A percentile compares a stretch with the other conserved stretches of the same genome.
These are phyloP conservation scores for Neodontobutis hainanensis DNA, from an alignment of 2,113 vertebrate species.

Conservation along the genomic window DNA sequence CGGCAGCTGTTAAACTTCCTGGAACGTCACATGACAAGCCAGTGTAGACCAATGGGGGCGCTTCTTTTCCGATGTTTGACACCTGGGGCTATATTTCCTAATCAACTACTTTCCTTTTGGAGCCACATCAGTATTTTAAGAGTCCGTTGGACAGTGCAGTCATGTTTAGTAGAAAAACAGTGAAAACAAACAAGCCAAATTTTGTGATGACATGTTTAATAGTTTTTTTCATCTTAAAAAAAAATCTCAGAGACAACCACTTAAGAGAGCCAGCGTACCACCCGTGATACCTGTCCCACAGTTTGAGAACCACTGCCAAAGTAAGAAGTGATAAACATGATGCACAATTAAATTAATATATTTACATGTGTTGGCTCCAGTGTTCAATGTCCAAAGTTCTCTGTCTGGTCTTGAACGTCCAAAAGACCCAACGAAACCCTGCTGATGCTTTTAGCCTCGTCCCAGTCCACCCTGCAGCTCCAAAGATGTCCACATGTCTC, in stretches of 20 bases:
- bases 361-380: not conserved
- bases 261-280: not conserved
- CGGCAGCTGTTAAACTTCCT: too few species aligned
- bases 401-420: constrained; percentile 19
- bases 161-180: too few species aligned
- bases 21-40: too few species aligned
- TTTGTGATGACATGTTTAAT: not conserved
- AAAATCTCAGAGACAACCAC: not conserved
- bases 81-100: too few species aligned
- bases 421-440: constrained; percentile 34
- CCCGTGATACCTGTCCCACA: not conserved
- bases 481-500: not conserved
- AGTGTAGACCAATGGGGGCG: too few species aligned
- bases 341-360: not conserved
- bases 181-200: not conserved
- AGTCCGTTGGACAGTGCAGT: too few species aligned
- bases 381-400: constrained; percentile 26
- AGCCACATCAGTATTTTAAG: too few species aligned
- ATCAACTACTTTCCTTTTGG: too few species aligned
- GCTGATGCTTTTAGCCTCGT: constrained; percentile 1
- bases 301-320: not conserved
- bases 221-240: not conserved
- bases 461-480: not conserved
- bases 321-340: not conserved
- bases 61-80: too few species aligned